phyloP scores from a whole-genome alignment of 2,888 invertebrate genomes.

The Harpalus rufipes region DNA sequence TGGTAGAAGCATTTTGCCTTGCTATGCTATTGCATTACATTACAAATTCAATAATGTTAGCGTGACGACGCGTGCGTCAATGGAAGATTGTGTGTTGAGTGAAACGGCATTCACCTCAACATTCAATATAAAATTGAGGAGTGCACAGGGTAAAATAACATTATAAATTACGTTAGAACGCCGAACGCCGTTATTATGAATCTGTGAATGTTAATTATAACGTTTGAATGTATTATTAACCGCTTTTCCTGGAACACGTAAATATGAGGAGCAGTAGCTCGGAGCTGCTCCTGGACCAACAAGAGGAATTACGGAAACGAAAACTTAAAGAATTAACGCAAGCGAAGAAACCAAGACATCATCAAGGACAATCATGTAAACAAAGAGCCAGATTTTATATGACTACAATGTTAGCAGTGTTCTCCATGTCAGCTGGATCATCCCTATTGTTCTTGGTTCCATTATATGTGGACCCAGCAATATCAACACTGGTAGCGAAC shows the following conservation, averaged over 20 bases:
- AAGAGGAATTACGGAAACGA: conserved; percentile 83
- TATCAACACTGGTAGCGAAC: conserved; percentile 85
- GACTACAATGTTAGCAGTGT: conserved; percentile 84
- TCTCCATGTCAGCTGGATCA: conserved; percentile 86
- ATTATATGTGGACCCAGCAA: conserved; percentile 85
- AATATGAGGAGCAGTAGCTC: conserved; percentile 87
- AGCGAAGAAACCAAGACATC: conserved; percentile 76
- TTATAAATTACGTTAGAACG: conserved; percentile 61
- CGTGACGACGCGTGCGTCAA: conserved; percentile 63
- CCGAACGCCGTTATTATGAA: conserved; percentile 27
- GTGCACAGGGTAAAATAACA: conserved; percentile 63
- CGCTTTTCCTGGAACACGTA: conserved; percentile 56
- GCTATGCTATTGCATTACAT: background rate
- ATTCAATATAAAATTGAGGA: conserved; percentile 57
- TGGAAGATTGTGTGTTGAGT: conserved; percentile 50
- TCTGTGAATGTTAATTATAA: conserved; percentile 47
- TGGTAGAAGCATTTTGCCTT: background rate
- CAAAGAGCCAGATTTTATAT: conserved; percentile 86
- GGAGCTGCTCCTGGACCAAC: conserved; percentile 87
- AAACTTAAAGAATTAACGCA: conserved; percentile 81
- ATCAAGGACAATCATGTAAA: conserved; percentile 80
- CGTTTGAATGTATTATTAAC: conserved; percentile 54
- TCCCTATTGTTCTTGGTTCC: conserved; percentile 87
- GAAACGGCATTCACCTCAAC: conserved; percentile 50
- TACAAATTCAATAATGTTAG: conserved; percentile 66